Evolutionary conservation across 2,113 vertebrate species (phyloP), one percentile per base, ranked within the genome.

Genomic region (Amphiprion percula): DNA sequence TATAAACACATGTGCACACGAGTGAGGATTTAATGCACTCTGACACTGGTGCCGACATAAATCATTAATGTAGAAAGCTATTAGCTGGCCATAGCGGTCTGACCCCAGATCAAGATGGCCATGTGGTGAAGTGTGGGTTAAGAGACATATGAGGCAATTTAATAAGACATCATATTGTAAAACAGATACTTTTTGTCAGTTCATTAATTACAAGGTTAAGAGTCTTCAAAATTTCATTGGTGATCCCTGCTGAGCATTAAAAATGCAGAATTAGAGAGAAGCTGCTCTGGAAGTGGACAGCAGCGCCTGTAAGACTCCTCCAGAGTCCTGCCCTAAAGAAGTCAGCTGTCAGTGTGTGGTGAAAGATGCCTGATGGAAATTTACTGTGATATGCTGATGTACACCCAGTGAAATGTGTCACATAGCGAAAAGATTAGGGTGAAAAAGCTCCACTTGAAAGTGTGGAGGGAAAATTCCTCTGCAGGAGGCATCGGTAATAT

Each of bases 241-340:
- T 33, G 59, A 58, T 0, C 63, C 63, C 46, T 12, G 19, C 53
- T 67, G 78, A 88, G 86, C 86, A 74, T 77, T 69, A 74, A 83
- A 62, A 44, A 78, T 30, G 9, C n/a, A 30, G 33, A 49, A 21
- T 52, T 28, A 1, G 39, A 56, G 33, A 19, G 66, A 47, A 47
- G 41, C 70, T 24, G 49, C 54, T 62, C 24, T 53, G 60, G 50
- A 80, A 79, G 58, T 17, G 46, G 77, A 67, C 52, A 21, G 49
- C 37, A 1, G 23, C 44, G 8, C 4, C 8, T 3, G 2, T 85
- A 86, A 86, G 74, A 86, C 80, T 73, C 30, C 74, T 87, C 70
- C 24, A 23, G 75, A 39, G 80, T 66, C 77, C 52, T 75, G 11
- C 39, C 47, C n/a, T 41, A 5, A 72, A 60, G 65, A 65, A 41